A percentile compares a stretch with the other conserved stretches of the same genome.
These are phyloP conservation scores for Argynnis bischoffii DNA, from an alignment of 2,888 invertebrate genomes.

Conservation along the genomic window DNA sequence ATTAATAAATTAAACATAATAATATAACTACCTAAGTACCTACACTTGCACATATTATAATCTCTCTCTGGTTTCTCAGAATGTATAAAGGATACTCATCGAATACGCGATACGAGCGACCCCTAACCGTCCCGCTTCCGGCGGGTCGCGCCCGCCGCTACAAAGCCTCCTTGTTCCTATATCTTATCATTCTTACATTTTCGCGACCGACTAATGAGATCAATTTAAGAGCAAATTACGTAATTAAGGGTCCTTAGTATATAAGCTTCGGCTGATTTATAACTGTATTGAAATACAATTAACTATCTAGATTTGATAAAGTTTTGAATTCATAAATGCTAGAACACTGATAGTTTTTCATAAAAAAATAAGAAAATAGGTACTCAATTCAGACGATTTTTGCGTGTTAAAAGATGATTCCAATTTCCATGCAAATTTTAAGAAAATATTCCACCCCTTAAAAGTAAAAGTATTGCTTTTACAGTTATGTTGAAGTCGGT, in stretches of 20 bases:
- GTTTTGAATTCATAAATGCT: too few relatives aligned
- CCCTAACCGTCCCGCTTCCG: conserved; percentile 53
- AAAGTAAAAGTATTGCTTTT: too few relatives aligned
- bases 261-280: conserved; percentile 53
- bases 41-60: background rate
- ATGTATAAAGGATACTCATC: conserved; percentile 31
- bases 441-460: too few relatives aligned
- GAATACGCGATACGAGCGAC: conserved; percentile 47
- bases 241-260: conserved; percentile 58
- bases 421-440: too few relatives aligned
- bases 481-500: too few relatives aligned
- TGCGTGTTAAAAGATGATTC: too few relatives aligned
- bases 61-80: conserved; percentile 34
- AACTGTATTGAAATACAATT: conserved; percentile 3
- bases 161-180: conserved; percentile 71
- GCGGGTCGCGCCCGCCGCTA: conserved; percentile 46
- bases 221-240: conserved; percentile 64
- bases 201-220: conserved; percentile 74
- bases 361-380: too few relatives aligned
- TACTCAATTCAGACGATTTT: too few relatives aligned
- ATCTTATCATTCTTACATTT: conserved; percentile 78
- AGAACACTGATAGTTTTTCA: too few relatives aligned
- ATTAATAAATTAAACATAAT: background rate
- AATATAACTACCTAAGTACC: background rate
- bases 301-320: too few relatives aligned